A percentile compares a stretch with the other conserved stretches of the same genome.
These are phyloP conservation scores for Tromatobia lineatoria DNA, from an alignment of 2,888 invertebrate species.

Conservation along the genomic window DNA sequence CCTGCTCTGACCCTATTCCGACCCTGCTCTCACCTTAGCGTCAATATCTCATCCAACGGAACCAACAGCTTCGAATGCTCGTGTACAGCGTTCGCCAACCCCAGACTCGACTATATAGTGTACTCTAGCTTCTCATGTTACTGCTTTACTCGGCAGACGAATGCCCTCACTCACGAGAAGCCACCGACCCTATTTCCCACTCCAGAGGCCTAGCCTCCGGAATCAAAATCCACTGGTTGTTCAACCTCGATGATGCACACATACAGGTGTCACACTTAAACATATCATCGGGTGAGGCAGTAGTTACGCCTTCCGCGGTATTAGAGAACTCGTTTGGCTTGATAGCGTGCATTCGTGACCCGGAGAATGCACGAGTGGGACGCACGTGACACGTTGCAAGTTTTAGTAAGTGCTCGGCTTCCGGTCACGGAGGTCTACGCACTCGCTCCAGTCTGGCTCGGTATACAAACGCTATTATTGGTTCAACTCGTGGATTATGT, in stretches of 20 bases:
- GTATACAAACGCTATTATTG: background rate
- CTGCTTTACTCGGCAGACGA: constrained; percentile 28
- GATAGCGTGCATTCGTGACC: constrained; percentile 31
- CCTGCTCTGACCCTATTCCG: no score
- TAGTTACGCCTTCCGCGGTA: background rate
- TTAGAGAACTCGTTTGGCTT: constrained; percentile 5
- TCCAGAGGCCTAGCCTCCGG: constrained; percentile 9
- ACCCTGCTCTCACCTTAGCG: constrained; percentile 26
- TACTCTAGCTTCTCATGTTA: constrained; percentile 28
- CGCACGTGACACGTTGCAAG: constrained; percentile 51
- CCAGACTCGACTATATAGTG: constrained; percentile 5
- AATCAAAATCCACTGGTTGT: constrained; percentile 38
- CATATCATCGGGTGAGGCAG: constrained; percentile 26
- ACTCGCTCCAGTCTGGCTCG: background rate
- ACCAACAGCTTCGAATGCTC: constrained; percentile 31
- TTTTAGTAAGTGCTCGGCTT: constrained; percentile 56
- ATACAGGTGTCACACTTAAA: background rate
- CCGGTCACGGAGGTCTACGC: constrained; percentile 66
- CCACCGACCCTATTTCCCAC: constrained; percentile 26
- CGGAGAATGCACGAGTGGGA: constrained; percentile 49
- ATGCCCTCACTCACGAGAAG: constrained; percentile 15
- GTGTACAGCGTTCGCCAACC: constrained; percentile 44
- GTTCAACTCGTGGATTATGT: background rate
- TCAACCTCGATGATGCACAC: constrained; percentile 1
- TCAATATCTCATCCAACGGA: constrained; percentile 42